Conservation (phyloP, 2,113 vertebrate species). For the Sinocyclocheilus grahami region DNA sequence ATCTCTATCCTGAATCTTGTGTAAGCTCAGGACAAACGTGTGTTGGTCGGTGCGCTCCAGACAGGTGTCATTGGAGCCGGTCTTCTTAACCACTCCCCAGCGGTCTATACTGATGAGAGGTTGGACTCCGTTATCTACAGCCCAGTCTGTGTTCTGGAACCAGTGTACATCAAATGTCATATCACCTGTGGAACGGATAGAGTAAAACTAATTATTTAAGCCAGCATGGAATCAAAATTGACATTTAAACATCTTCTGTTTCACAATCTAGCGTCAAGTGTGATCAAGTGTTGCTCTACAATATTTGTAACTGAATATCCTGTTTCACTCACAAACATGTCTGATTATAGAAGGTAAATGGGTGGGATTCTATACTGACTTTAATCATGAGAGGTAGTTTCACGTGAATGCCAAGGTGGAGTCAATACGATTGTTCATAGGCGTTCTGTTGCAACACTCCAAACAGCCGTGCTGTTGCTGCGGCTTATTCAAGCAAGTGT, state of each 20-base stretch:
- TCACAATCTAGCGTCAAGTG: neutral
- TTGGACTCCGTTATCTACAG: conserved; percentile 59
- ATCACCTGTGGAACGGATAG: conserved; percentile 72
- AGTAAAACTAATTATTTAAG: neutral
- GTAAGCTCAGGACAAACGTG: conserved; percentile 82
- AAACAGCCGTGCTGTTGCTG: neutral
- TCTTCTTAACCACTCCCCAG: conserved; percentile 79
- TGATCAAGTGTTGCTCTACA: neutral
- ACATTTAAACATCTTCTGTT: neutral
- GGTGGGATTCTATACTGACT: neutral
- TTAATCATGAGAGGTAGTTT: neutral
- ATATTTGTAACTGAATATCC: neutral
- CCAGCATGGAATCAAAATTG: neutral
- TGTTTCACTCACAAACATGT: neutral
- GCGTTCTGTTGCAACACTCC: neutral
- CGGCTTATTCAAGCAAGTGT: neutral
- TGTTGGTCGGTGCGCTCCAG: conserved; percentile 80
- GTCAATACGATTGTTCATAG: neutral
- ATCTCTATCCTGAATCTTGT: conserved; percentile 82
- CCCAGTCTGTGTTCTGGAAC: conserved; percentile 80
- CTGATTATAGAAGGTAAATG: neutral
- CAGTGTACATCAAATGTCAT: conserved; percentile 89
- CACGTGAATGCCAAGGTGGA: neutral
- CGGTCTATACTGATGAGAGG: conserved; percentile 81
- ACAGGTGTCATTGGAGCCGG: conserved; percentile 81